phyloP scores from a whole-genome alignment of 2,888 invertebrate species.

The Hofmannophila pseudospretella region DNA sequence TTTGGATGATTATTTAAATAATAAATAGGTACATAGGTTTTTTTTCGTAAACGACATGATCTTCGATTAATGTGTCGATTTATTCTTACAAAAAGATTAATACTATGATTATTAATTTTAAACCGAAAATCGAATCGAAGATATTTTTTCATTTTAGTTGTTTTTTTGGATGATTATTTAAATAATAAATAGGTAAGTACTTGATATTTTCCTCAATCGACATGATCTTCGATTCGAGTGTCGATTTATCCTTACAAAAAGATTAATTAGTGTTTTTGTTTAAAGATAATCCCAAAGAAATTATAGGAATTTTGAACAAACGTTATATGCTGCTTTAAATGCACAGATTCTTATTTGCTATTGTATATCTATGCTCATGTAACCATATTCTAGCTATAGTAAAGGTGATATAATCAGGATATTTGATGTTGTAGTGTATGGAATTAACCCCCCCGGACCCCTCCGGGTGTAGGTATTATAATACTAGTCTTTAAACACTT shows the following conservation, averaged over 20 bases:
- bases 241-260: constrained; percentile 1
- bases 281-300: constrained; percentile 45
- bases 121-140: too few relatives aligned
- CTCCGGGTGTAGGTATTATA: constrained; percentile 54
- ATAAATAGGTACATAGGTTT: too few relatives aligned
- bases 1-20: too few relatives aligned
- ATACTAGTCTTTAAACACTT: constrained; percentile 51
- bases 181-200: too few relatives aligned
- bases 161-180: too few relatives aligned
- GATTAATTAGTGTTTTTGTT: constrained; percentile 9
- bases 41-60: too few relatives aligned
- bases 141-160: too few relatives aligned
- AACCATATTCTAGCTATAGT: constrained; percentile 51
- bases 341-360: constrained; percentile 34
- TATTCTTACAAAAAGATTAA: too few relatives aligned
- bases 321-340: constrained; percentile 43
- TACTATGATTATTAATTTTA: too few relatives aligned
- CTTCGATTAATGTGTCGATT: too few relatives aligned
- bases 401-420: constrained; percentile 43
- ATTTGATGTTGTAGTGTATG: constrained; percentile 56
- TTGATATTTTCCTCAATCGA: too few relatives aligned
- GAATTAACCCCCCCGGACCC: constrained; percentile 37
- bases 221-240: background rate
- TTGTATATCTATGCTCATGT: constrained; percentile 42
- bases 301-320: constrained; percentile 67